These are phyloP conservation scores for Takifugu rubripes DNA, from an alignment of 2,797 vertebrate genomes.

Conservation along the genomic window DNA sequence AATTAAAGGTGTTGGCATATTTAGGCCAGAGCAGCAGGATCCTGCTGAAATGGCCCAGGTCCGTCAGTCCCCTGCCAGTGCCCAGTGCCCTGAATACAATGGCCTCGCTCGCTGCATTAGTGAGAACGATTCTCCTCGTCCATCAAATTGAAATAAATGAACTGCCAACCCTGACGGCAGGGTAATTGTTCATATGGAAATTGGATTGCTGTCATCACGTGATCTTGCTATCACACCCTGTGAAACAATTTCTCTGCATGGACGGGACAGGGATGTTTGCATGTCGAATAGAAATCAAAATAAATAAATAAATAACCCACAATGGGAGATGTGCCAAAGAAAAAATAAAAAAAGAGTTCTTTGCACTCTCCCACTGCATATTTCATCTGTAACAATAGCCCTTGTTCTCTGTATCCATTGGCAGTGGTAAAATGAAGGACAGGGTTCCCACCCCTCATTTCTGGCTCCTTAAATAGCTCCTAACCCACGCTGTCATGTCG, in stretches of 20 bases:
- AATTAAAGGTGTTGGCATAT: conserved; percentile 59
- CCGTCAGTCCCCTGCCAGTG: conserved; percentile 37
- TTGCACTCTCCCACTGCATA: conserved; percentile 40
- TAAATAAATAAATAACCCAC: background rate
- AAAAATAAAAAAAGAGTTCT: conserved; percentile 28
- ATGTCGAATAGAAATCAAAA: conserved; percentile 34
- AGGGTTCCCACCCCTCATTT: conserved; percentile 34
- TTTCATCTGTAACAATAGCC: conserved; percentile 52
- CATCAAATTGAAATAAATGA: conserved; percentile 82
- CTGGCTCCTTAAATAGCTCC: conserved; percentile 30
- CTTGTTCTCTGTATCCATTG: conserved; percentile 26
- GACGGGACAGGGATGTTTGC: conserved; percentile 41
- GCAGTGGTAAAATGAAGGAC: conserved; percentile 31
- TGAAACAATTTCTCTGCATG: conserved; percentile 54
- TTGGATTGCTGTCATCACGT: conserved; percentile 71
- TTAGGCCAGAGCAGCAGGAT: conserved; percentile 63
- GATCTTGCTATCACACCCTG: conserved; percentile 52
- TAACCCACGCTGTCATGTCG: conserved; percentile 47
- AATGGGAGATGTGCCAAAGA: conserved; percentile 30
- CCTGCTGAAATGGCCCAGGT: conserved; percentile 38
- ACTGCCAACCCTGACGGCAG: conserved; percentile 72
- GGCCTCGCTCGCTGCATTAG: conserved; percentile 52
- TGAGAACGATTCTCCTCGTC: conserved; percentile 60
- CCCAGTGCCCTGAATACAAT: conserved; percentile 57
- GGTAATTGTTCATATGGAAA: conserved; percentile 82